phyloP scores from a whole-genome alignment of 2,797 vertebrate species.

The Halcyon smyrnensis region DNA sequence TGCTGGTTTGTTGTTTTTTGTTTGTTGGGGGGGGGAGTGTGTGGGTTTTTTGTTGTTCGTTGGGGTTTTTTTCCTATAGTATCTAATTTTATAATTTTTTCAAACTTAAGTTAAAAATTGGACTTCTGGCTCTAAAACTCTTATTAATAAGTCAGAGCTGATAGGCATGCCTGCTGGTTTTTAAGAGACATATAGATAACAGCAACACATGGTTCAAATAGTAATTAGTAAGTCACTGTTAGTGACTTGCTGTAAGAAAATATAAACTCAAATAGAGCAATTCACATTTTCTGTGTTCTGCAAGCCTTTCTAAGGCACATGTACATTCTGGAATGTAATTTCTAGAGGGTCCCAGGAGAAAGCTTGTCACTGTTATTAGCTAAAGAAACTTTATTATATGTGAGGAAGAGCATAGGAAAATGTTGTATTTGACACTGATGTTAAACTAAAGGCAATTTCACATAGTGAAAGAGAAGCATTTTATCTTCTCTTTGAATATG shows the following conservation, averaged over 20 bases:
- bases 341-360: constrained; percentile 47
- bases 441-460: constrained; percentile 63
- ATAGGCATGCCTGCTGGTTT: constrained; percentile 24
- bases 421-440: constrained; percentile 55
- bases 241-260: constrained; percentile 39
- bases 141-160: constrained; percentile 38
- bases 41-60: no score
- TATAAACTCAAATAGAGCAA: constrained; percentile 57
- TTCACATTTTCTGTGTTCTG: constrained; percentile 64
- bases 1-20: not conserved
- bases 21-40: no score
- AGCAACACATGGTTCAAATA: constrained; percentile 57
- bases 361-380: constrained; percentile 46
- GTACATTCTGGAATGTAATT: constrained; percentile 35
- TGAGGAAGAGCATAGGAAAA: constrained; percentile 1
- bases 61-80: not conserved
- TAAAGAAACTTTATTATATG: constrained; percentile 51
- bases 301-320: constrained; percentile 18
- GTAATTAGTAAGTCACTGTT: constrained; percentile 64
- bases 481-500: constrained; percentile 46
- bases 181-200: constrained; percentile 38
- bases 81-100: not conserved
- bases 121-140: constrained; percentile 5
- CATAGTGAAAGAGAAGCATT: constrained; percentile 27
- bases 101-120: not conserved